A percentile compares a stretch with the other conserved stretches of the same genome.
phyloP scores from a whole-genome alignment of 2,888 invertebrate genomes.

The Calephelis perditalis region DNA sequence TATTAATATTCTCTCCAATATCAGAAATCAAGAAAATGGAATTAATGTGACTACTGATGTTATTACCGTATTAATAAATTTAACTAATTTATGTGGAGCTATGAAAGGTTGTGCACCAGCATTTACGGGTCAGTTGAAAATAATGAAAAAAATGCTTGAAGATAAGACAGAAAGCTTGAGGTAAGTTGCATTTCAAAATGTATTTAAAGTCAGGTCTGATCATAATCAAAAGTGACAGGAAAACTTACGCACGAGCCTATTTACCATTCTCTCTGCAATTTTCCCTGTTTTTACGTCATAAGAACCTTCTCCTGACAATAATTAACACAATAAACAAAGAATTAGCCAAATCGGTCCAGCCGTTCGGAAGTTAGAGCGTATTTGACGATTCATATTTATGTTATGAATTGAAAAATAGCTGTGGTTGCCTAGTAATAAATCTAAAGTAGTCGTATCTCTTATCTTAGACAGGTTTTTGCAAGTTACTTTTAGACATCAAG shows the following conservation, averaged over 20 bases:
- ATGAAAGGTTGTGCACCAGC: slow-evolving; percentile 49
- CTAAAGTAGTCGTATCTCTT: too few relatives aligned
- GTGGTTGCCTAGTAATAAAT: too few relatives aligned
- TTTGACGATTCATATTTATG: too few relatives aligned
- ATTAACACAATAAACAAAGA: too few relatives aligned
- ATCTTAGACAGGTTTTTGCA: too few relatives aligned
- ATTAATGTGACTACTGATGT: slow-evolving; percentile 22
- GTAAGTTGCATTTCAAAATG: not conserved
- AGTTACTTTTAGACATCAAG: too few relatives aligned
- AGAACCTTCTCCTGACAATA: too few relatives aligned
- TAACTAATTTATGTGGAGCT: slow-evolving; percentile 31
- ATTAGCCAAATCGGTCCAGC: too few relatives aligned
- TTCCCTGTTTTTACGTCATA: too few relatives aligned
- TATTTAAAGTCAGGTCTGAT: not conserved
- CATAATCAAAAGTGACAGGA: slow-evolving; percentile 40
- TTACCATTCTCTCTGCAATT: too few relatives aligned
- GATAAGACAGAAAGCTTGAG: slow-evolving; percentile 27
- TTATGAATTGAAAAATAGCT: too few relatives aligned
- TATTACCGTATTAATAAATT: slow-evolving; percentile 24
- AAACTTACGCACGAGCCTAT: not conserved
- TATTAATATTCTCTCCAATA: slow-evolving; percentile 25
- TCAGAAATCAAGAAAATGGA: slow-evolving; percentile 20
- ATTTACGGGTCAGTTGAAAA: slow-evolving; percentile 47
- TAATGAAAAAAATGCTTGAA: slow-evolving; percentile 39
- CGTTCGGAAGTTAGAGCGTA: too few relatives aligned